Percentiles rank a stretch among this genome's conserved stretches.
Evolutionary conservation across 2,113 vertebrate species (phyloP).

Genomic region (Ceyx melanurus): DNA sequence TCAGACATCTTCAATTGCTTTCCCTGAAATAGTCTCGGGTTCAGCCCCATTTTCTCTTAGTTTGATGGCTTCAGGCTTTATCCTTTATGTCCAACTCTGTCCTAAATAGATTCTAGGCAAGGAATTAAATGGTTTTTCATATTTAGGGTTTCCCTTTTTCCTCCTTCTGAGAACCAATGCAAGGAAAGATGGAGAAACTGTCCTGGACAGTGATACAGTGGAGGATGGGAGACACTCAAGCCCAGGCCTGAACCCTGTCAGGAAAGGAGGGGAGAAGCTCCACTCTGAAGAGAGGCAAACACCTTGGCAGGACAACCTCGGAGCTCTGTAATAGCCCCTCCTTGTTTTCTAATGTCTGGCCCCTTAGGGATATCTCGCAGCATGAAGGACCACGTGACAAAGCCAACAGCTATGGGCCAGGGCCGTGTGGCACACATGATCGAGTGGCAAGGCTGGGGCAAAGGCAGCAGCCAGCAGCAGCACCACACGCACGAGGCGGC

Average conservation of each 20-base stretch:
- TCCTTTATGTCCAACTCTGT: neutral
- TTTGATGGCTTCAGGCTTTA: slow-evolving; percentile 18
- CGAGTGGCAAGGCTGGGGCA: slow-evolving; percentile 97
- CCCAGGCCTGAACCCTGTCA: neutral
- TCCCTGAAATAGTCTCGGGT: neutral
- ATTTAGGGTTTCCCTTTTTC: neutral
- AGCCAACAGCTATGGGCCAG: slow-evolving; percentile 94
- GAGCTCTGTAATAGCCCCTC: slow-evolving; percentile 55
- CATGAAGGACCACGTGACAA: slow-evolving; percentile 98
- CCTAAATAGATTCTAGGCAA: slow-evolving; percentile 41
- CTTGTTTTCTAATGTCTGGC: slow-evolving; percentile 66
- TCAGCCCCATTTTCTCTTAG: slow-evolving; percentile 22
- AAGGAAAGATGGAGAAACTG: neutral
- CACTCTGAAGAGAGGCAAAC: neutral
- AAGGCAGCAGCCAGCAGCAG: slow-evolving; percentile 80
- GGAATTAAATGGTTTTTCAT: slow-evolving; percentile 17
- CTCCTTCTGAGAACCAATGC: neutral
- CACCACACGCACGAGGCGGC: slow-evolving; percentile 86
- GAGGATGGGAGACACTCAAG: neutral
- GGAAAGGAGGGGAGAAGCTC: neutral
- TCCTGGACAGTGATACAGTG: neutral
- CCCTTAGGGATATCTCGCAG: slow-evolving; percentile 87
- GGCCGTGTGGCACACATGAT: slow-evolving; percentile 98
- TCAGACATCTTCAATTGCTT: neutral
- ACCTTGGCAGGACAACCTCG: neutral